phyloP scores from a whole-genome alignment of 2,888 invertebrate genomes.

The Hirtodrosophila histrioides region DNA sequence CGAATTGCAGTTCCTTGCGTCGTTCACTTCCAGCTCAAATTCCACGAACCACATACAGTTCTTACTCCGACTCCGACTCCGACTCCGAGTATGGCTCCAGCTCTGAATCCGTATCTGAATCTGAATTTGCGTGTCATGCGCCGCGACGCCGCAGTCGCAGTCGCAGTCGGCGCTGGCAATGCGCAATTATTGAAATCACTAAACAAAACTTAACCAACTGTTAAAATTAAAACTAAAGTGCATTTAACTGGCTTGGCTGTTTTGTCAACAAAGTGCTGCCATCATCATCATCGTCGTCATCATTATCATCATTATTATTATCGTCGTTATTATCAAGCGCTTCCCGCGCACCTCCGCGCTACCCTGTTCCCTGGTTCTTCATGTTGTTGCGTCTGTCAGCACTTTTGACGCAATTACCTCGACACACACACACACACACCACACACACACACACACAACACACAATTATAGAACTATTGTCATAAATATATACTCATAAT shows the following conservation, averaged over 20 bases:
- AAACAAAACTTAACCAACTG: conserved; percentile 82
- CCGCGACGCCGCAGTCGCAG: conserved; percentile 5
- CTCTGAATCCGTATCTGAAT: neutral
- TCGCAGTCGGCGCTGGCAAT: conserved; percentile 9
- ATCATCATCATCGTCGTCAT: conserved; percentile 54
- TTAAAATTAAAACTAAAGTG: conserved; percentile 83
- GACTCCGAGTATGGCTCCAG: neutral
- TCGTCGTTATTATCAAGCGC: conserved; percentile 20
- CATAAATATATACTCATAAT: conserved; percentile 22
- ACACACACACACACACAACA: neutral
- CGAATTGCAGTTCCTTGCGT: conserved; percentile 62
- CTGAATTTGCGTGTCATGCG: conserved; percentile 42
- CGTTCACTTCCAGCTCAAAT: conserved; percentile 17
- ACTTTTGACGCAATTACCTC: conserved; percentile 71
- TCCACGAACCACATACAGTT: neutral
- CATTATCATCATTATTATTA: conserved; percentile 19
- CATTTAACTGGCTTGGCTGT: conserved; percentile 78
- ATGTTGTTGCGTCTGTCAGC: conserved; percentile 66
- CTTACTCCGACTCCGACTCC: neutral
- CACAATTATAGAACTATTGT: neutral
- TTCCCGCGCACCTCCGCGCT: conserved; percentile 34
- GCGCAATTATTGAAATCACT: conserved; percentile 79
- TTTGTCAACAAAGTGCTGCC: conserved; percentile 75
- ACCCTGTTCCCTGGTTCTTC: conserved; percentile 26
- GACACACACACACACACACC: conserved; percentile 11